Conservation (phyloP, 2,888 invertebrate genomes). For the Beris morrisii region DNA sequence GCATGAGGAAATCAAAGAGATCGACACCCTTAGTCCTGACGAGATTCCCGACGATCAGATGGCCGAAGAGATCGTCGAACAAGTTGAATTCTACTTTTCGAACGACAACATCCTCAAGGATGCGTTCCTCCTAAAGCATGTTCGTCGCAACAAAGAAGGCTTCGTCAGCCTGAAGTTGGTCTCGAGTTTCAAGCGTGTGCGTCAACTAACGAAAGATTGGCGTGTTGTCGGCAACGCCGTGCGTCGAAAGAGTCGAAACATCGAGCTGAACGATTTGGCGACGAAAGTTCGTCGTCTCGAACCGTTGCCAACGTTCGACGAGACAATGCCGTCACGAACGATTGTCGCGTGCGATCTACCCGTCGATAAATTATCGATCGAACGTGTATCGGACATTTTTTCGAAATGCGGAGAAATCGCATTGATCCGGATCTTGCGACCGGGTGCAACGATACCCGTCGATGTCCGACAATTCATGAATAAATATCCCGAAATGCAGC, state of each 20-base stretch:
- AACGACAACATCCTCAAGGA: slow-evolving; percentile 94
- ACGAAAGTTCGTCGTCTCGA: slow-evolving; percentile 86
- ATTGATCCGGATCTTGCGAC: slow-evolving; percentile 81
- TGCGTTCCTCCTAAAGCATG: slow-evolving; percentile 92
- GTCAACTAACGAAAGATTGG: slow-evolving; percentile 93
- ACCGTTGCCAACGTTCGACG: slow-evolving; percentile 85
- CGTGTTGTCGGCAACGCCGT: slow-evolving; percentile 87
- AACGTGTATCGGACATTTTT: slow-evolving; percentile 89
- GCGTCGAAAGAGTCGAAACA: slow-evolving; percentile 70
- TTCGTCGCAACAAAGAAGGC: slow-evolving; percentile 92
- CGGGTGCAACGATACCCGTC: slow-evolving; percentile 87
- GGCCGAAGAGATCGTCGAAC: slow-evolving; percentile 76
- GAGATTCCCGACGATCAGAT: slow-evolving; percentile 72
- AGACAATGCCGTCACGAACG: slow-evolving; percentile 89
- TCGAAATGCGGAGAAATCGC: slow-evolving; percentile 87
- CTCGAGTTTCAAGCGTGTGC: slow-evolving; percentile 92
- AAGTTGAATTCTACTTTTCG: slow-evolving; percentile 95
- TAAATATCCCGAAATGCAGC: slow-evolving; percentile 85
- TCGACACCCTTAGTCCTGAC: slow-evolving; percentile 51
- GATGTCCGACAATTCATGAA: slow-evolving; percentile 89
- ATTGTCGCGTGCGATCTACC: slow-evolving; percentile 86
- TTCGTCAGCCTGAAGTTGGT: slow-evolving; percentile 93
- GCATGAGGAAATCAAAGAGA: slow-evolving; percentile 52
- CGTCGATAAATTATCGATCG: slow-evolving; percentile 81
- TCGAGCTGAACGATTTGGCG: slow-evolving; percentile 88